Evolutionary conservation across 2,888 invertebrate species (phyloP).

Genomic region (Eremobia ochroleuca): DNA sequence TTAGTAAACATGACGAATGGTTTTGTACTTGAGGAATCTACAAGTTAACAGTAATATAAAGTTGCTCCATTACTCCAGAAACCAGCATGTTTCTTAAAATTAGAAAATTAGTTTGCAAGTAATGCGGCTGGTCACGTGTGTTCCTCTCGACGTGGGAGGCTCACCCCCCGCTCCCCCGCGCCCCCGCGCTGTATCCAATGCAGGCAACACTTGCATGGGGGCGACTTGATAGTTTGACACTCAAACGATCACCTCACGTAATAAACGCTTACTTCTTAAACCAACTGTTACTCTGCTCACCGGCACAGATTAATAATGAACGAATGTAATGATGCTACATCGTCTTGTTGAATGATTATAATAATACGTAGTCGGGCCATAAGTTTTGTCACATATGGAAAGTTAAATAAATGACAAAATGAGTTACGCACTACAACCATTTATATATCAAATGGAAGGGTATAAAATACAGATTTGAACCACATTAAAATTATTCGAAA

Average conservation of each 20-base stretch:
- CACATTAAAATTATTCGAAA: too few relatives aligned
- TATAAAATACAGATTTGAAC: too few relatives aligned
- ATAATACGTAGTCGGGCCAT: too few relatives aligned
- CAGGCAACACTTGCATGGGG: conserved; percentile 27
- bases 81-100: conserved; percentile 8
- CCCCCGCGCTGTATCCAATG: background rate
- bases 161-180: background rate
- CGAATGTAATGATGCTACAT: background rate
- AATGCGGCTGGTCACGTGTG: conserved; percentile 24
- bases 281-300: background rate
- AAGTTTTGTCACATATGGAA: too few relatives aligned
- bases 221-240: conserved; percentile 21
- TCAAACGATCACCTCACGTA: background rate
- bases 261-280: background rate
- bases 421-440: too few relatives aligned
- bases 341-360: background rate
- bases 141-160: conserved; percentile 49
- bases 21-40: background rate
- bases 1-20: background rate
- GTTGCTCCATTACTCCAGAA: background rate
- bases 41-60: background rate
- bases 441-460: too few relatives aligned
- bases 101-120: conserved; percentile 35
- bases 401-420: too few relatives aligned
- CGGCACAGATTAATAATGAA: background rate